A percentile compares a stretch with the other conserved stretches of the same genome.
These are phyloP conservation scores for Dipodomys stephensi DNA, from an alignment of 2,113 vertebrate genomes.

Conservation along the genomic window DNA sequence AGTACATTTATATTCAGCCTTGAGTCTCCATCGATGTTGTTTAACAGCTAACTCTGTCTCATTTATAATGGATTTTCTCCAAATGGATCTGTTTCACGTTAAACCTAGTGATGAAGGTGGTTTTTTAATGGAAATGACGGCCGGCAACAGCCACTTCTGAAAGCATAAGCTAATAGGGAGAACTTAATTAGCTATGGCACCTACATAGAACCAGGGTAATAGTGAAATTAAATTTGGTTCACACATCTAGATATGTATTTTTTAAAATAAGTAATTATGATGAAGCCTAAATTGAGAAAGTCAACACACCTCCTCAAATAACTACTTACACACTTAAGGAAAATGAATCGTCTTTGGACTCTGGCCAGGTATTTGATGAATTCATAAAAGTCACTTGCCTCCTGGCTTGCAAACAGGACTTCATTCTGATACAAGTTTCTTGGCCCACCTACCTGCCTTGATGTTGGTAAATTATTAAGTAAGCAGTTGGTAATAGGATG, in stretches of 20 bases:
- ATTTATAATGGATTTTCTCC: slow-evolving; percentile 53
- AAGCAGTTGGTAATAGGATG: slow-evolving; percentile 61
- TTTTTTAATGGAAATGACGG: slow-evolving; percentile 4
- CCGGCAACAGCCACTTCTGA: slow-evolving; percentile 20
- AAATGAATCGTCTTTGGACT: slow-evolving; percentile 63
- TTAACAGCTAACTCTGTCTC: slow-evolving; percentile 25
- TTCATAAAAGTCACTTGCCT: slow-evolving; percentile 61
- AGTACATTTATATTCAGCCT: slow-evolving; percentile 32
- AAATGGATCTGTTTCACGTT: slow-evolving; percentile 55
- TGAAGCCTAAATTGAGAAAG: slow-evolving; percentile 65
- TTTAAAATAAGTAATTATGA: slow-evolving; percentile 64
- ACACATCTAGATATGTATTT: neutral
- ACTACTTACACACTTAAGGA: slow-evolving; percentile 65
- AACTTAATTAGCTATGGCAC: slow-evolving; percentile 46
- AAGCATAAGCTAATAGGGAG: slow-evolving; percentile 27
- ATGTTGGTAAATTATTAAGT: slow-evolving; percentile 59
- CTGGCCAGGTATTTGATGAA: slow-evolving; percentile 62
- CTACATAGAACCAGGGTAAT: neutral
- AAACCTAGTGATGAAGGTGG: slow-evolving; percentile 55
- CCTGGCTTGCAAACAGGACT: slow-evolving; percentile 60
- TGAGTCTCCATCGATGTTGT: slow-evolving; percentile 6
- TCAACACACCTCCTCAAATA: slow-evolving; percentile 57
- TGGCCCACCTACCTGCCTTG: slow-evolving; percentile 69
- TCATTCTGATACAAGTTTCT: slow-evolving; percentile 58
- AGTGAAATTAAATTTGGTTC: slow-evolving; percentile 59